A percentile compares a stretch with the other conserved stretches of the same genome.
Conservation (phyloP, 2,888 invertebrate genomes). For the Pocota personata region DNA sequence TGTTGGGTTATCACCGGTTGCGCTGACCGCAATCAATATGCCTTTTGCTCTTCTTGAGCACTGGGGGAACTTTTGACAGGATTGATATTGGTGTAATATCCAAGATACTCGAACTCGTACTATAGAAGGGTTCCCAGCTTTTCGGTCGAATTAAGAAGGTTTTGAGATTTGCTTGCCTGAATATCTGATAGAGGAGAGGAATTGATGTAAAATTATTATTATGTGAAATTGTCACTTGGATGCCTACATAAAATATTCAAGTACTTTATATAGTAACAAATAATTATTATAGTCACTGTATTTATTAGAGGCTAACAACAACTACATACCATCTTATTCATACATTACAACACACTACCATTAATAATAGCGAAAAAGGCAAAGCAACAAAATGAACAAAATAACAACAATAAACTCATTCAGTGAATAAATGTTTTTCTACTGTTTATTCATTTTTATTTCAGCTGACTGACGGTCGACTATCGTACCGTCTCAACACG, state of each 20-base stretch:
- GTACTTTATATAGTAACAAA: background rate
- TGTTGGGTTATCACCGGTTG: too few species aligned
- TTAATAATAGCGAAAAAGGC: constrained; percentile 1
- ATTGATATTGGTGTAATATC: too few species aligned
- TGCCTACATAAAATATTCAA: background rate
- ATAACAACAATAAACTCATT: constrained; percentile 1
- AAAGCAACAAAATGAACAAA: background rate
- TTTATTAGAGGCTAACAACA: background rate
- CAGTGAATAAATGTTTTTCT: background rate
- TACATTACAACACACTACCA: background rate
- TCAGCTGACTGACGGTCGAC: constrained; percentile 31
- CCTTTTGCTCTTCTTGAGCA: too few species aligned
- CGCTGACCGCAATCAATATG: too few species aligned
- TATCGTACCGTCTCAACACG: constrained; percentile 18
- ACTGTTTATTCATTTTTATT: background rate
- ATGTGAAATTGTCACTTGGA: too few species aligned
- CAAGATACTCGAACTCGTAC: too few species aligned
- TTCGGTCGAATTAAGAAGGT: too few species aligned
- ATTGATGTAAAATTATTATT: too few species aligned
- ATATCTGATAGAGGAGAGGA: too few species aligned
- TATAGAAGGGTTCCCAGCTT: too few species aligned
- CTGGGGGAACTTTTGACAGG: too few species aligned
- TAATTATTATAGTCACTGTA: constrained; percentile 23
- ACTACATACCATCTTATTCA: constrained; percentile 3
- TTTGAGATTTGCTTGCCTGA: too few species aligned